A percentile compares a stretch with the other conserved stretches of the same genome.
Conservation (phyloP, 2,113 vertebrate species). For the Seriola aureovittata region DNA sequence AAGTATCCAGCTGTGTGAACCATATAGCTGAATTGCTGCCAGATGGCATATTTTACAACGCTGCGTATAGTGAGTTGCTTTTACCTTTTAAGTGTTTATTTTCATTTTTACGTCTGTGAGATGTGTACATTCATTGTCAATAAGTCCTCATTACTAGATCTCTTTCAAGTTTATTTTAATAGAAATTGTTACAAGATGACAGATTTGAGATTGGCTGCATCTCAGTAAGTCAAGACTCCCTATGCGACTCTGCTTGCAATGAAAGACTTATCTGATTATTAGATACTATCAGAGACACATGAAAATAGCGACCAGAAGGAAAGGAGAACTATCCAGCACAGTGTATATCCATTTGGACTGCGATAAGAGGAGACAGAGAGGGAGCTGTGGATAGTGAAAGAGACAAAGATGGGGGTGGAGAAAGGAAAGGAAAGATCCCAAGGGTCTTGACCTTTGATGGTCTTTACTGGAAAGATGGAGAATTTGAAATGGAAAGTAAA, state of each 20-base stretch:
- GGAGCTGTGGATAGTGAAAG: neutral
- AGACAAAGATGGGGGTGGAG: conserved; percentile 11
- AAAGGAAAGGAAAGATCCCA: conserved; percentile 50
- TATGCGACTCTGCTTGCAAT: conserved; percentile 34
- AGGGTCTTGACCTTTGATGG: conserved; percentile 39
- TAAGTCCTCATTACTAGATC: neutral
- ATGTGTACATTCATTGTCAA: neutral
- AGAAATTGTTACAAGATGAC: neutral
- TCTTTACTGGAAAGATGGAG: conserved; percentile 40
- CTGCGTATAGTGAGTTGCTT: neutral
- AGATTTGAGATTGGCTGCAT: conserved; percentile 32
- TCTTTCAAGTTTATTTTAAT: neutral
- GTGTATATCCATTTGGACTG: neutral
- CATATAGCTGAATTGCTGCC: conserved; percentile 8
- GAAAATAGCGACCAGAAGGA: neutral
- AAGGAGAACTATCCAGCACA: neutral
- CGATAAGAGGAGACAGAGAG: conserved; percentile 14
- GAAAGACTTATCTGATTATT: conserved; percentile 39
- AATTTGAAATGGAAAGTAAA: conserved; percentile 36
- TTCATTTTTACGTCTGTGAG: neutral
- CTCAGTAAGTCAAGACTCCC: conserved; percentile 32
- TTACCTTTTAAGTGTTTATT: neutral
- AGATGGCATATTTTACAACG: conserved; percentile 26
- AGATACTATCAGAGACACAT: conserved; percentile 1
- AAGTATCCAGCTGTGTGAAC: conserved; percentile 7